A percentile compares a stretch with the other conserved stretches of the same genome.
Conservation (phyloP, 2,113 vertebrate species). For the Oophaga pumilio region DNA sequence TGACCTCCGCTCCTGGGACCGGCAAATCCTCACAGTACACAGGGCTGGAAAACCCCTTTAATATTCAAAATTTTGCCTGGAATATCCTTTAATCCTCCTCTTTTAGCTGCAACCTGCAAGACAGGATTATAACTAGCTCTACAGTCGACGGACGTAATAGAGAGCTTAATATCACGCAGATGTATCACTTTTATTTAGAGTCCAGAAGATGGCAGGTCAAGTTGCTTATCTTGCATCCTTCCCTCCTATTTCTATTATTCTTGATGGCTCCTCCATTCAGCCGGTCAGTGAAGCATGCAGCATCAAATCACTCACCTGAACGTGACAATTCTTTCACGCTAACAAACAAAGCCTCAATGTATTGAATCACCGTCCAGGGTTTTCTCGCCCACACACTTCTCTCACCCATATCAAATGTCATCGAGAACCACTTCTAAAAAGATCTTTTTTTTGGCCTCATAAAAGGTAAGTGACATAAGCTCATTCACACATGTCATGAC, state of each 20-base stretch:
- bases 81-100: too few species aligned
- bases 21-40: too few species aligned
- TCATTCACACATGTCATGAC: conserved; percentile 42
- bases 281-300: conserved; percentile 37
- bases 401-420: conserved; percentile 24
- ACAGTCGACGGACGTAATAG: neutral
- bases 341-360: conserved; percentile 26
- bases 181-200: conserved; percentile 20
- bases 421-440: conserved; percentile 32
- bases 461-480: conserved; percentile 22
- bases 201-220: neutral
- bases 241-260: conserved; percentile 35
- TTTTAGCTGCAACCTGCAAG: neutral
- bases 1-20: too few species aligned
- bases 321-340: conserved; percentile 39
- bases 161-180: conserved; percentile 11
- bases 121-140: neutral
- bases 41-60: too few species aligned
- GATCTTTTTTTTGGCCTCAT: conserved; percentile 33
- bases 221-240: conserved; percentile 44
- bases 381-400: conserved; percentile 31
- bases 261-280: conserved; percentile 41
- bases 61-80: too few species aligned
- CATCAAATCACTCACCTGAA: conserved; percentile 54
- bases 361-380: conserved; percentile 15